A percentile compares a stretch with the other conserved stretches of the same genome.
Conservation (phyloP, 2,888 invertebrate genomes). For the Frankliniella fusca region DNA sequence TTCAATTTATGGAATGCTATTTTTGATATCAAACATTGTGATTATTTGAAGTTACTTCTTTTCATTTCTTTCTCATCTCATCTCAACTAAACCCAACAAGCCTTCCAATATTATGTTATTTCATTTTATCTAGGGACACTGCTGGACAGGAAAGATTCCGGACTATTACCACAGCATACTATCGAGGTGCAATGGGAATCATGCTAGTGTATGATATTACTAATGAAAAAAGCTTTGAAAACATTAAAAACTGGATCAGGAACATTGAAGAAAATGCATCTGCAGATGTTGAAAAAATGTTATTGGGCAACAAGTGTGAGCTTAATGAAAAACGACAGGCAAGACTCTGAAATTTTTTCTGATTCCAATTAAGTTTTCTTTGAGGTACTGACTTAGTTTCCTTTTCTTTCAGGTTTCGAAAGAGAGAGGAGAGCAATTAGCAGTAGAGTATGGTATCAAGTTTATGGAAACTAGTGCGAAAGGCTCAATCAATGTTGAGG, state of each 20-base stretch:
- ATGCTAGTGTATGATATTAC: constrained; percentile 99
- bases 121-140: constrained; percentile 72
- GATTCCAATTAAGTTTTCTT: not conserved
- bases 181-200: constrained; percentile 99
- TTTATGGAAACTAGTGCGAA: constrained; percentile 99
- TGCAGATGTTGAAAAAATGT: constrained; percentile 98
- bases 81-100: too few species aligned
- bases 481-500: constrained; percentile 95
- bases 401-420: constrained; percentile 67
- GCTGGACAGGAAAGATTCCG: constrained; percentile 98
- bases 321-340: constrained; percentile 91
- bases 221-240: constrained; percentile 98
- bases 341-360: constrained; percentile 35
- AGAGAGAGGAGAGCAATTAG: constrained; percentile 94
- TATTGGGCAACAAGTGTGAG: constrained; percentile 98
- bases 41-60: constrained; percentile 31
- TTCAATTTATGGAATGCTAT: constrained; percentile 28
- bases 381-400: not conserved
- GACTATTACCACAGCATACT: constrained; percentile 99
- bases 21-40: not conserved
- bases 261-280: constrained; percentile 99
- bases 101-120: not conserved
- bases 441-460: constrained; percentile 96
- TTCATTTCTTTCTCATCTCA: constrained; percentile 33
- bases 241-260: constrained; percentile 98